Percentiles rank a stretch among this genome's conserved stretches.
Conservation (phyloP, 2,888 invertebrate genomes). For the Volucella inflata region DNA sequence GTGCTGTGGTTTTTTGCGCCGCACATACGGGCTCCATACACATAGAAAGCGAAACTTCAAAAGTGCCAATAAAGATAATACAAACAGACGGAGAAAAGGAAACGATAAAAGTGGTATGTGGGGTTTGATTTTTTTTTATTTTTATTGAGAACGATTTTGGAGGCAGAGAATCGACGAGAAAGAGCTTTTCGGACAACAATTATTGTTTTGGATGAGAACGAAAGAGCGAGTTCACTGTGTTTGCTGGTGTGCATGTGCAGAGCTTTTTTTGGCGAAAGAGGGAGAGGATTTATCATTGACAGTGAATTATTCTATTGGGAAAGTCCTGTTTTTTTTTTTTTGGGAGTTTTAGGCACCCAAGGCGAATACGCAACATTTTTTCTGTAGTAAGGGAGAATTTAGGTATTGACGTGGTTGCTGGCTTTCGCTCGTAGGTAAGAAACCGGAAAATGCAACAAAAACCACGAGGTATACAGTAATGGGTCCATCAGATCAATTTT, state of each 20-base stretch:
- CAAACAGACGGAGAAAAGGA: slow-evolving; percentile 27
- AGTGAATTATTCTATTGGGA: background rate
- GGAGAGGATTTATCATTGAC: background rate
- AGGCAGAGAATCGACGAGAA: background rate
- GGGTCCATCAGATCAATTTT: too few species aligned
- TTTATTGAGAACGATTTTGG: background rate
- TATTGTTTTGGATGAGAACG: slow-evolving; percentile 27
- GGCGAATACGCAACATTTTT: slow-evolving; percentile 67
- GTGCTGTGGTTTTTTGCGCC: slow-evolving; percentile 42
- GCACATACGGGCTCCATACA: slow-evolving; percentile 37
- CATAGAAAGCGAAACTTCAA: slow-evolving; percentile 65
- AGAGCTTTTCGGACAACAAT: slow-evolving; percentile 35
- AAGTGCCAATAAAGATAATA: slow-evolving; percentile 50
- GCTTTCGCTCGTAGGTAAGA: too few species aligned
- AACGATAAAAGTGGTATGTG: background rate
- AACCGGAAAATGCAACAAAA: too few species aligned
- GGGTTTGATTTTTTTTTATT: background rate
- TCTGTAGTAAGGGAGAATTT: too few species aligned
- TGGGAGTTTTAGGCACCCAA: slow-evolving; percentile 1
- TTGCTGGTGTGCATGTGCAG: background rate
- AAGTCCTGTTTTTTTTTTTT: slow-evolving; percentile 19
- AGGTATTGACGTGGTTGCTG: too few species aligned
- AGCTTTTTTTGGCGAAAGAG: background rate
- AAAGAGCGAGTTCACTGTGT: background rate
- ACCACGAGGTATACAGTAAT: too few species aligned